Conservation (phyloP, 2,113 vertebrate genomes). For the Pachypanchax playfairii region DNA sequence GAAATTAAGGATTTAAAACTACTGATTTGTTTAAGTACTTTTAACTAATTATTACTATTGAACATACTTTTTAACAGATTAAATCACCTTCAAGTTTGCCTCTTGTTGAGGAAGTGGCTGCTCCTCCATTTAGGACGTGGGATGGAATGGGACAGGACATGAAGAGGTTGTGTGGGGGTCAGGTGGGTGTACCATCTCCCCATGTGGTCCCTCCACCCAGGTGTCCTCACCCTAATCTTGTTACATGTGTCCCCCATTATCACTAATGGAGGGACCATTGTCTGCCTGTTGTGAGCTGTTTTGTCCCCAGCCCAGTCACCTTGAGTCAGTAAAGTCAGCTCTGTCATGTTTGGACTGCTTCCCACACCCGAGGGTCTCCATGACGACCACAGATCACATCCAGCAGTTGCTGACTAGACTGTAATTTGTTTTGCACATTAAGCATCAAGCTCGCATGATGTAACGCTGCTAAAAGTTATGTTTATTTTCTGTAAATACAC, state of each 20-base stretch:
- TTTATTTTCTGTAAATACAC: no score
- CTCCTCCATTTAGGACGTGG: conserved; percentile 30
- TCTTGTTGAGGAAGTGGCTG: not conserved
- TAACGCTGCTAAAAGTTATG: no score
- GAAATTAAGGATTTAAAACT: not conserved
- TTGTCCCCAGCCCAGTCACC: conserved; percentile 66
- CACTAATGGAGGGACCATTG: conserved; percentile 74
- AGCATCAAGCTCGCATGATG: no score
- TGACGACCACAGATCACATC: conserved; percentile 50
- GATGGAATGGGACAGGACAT: conserved; percentile 61
- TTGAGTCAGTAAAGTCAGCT: conserved; percentile 72
- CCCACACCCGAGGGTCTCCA: conserved; percentile 74
- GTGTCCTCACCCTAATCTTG: conserved; percentile 76
- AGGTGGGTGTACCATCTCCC: conserved; percentile 55
- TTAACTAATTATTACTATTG: no score
- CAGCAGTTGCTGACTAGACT: conserved; percentile 13
- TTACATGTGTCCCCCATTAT: conserved; percentile 81
- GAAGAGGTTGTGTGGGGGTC: conserved; percentile 1
- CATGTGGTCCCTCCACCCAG: conserved; percentile 76
- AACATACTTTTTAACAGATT: not conserved
- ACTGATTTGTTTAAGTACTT: not conserved
- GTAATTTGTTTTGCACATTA: conserved; percentile 1
- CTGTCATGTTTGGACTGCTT: conserved; percentile 76
- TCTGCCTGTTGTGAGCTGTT: conserved; percentile 48
- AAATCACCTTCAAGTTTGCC: no score